phyloP scores from a whole-genome alignment of 2,888 invertebrate species.

The Eurytoma adleriae region DNA sequence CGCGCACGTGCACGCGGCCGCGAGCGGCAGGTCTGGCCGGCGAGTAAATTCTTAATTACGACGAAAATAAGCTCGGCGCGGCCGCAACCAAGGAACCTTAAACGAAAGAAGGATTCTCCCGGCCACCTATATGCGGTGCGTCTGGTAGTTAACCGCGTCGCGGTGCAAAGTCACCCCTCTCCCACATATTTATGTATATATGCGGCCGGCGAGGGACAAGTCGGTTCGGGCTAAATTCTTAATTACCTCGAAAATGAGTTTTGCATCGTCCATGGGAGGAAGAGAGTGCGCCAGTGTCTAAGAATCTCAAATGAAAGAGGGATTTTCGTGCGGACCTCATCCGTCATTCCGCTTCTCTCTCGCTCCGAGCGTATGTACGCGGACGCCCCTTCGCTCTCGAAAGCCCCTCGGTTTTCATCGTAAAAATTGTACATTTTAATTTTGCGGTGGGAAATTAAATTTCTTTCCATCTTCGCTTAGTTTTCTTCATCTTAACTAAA shows the following conservation, averaged over 20 bases:
- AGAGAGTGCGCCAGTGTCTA: conserved; percentile 15
- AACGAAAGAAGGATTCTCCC: background rate
- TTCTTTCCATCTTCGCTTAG: background rate
- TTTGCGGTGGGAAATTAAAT: conserved; percentile 49
- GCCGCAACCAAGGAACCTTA: background rate
- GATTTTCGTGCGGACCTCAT: conserved; percentile 57
- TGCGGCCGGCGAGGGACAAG: conserved; percentile 26
- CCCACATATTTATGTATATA: background rate
- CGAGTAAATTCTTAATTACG: conserved; percentile 9
- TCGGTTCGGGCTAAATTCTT: conserved; percentile 54
- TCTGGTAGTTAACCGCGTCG: no score
- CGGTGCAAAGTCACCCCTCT: no score
- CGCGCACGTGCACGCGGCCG: no score
- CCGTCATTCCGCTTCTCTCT: conserved; percentile 38
- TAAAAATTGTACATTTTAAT: conserved; percentile 54
- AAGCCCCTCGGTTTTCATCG: conserved; percentile 4
- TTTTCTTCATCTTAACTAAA: no score
- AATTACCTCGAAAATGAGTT: conserved; percentile 68
- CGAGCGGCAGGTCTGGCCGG: background rate
- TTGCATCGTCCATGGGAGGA: conserved; percentile 58
- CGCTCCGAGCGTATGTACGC: background rate
- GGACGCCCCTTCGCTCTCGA: background rate
- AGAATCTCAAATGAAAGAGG: conserved; percentile 63
- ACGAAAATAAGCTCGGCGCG: background rate
- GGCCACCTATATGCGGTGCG: background rate